phyloP scores from a whole-genome alignment of 2,888 invertebrate species.

The Auanema freiburgensis region DNA sequence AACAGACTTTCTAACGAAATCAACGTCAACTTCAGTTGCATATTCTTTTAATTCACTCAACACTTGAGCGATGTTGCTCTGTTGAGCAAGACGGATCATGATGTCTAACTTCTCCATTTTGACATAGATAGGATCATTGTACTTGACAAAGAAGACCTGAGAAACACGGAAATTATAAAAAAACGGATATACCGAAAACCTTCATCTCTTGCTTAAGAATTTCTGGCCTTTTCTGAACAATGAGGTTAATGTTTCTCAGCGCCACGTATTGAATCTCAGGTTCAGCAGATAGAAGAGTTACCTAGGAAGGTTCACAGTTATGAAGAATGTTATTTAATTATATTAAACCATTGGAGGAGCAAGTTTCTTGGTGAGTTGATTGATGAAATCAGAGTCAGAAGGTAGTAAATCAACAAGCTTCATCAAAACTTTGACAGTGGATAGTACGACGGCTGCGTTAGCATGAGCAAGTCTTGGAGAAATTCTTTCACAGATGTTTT shows the following conservation, averaged over 20 bases:
- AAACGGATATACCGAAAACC: too few species aligned
- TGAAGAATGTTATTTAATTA: not conserved
- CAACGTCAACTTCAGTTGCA: constrained; percentile 98
- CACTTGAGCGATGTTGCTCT: constrained; percentile 96
- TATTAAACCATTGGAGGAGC: constrained; percentile 87
- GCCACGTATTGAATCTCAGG: constrained; percentile 99
- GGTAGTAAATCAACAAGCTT: constrained; percentile 96
- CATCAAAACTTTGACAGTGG: constrained; percentile 95
- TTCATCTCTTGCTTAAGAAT: constrained; percentile 99
- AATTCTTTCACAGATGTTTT: constrained; percentile 77
- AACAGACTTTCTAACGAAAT: constrained; percentile 98
- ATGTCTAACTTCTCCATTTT: constrained; percentile 97
- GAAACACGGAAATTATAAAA: not conserved
- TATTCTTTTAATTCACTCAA: constrained; percentile 95
- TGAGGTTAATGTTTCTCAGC: constrained; percentile 93
- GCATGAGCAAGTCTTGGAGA: constrained; percentile 96
- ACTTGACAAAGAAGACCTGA: constrained; percentile 90
- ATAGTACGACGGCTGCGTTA: constrained; percentile 96
- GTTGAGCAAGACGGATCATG: constrained; percentile 96
- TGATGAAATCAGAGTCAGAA: constrained; percentile 88
- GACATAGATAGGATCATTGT: constrained; percentile 99
- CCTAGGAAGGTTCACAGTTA: constrained; percentile 13
- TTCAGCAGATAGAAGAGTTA: constrained; percentile 93
- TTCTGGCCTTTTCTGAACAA: constrained; percentile 95
- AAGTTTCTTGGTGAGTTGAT: constrained; percentile 89